Conservation (phyloP, 2,797 vertebrate genomes). For the Notolepis coatsorum region DNA sequence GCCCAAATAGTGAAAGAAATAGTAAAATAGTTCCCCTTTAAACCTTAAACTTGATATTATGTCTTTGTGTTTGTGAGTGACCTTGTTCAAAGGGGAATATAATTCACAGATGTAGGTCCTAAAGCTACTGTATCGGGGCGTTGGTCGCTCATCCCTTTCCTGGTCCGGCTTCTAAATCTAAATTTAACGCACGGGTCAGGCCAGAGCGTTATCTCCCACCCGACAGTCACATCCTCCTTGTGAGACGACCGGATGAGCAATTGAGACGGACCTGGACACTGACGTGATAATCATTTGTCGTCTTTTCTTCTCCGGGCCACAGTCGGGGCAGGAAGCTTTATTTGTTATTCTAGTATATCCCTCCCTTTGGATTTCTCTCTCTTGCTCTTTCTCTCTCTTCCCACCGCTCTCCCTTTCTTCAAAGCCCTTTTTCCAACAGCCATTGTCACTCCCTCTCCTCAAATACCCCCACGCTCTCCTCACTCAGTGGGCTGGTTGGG, state of each 20-base stretch:
- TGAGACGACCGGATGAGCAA: slow-evolving; percentile 51
- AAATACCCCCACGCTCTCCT: not conserved
- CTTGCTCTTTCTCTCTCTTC: slow-evolving; percentile 12
- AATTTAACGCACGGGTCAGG: slow-evolving; percentile 28
- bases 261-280: slow-evolving; percentile 18
- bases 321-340: slow-evolving; percentile 51
- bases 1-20: no score
- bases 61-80: not conserved
- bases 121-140: slow-evolving; percentile 33
- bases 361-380: slow-evolving; percentile 21
- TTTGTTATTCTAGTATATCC: slow-evolving; percentile 42
- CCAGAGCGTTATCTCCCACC: slow-evolving; percentile 46
- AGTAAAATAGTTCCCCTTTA: no score
- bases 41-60: not conserved
- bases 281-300: slow-evolving; percentile 22
- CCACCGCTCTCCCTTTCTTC: not conserved
- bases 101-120: slow-evolving; percentile 16
- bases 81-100: not conserved
- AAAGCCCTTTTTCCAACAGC: slow-evolving; percentile 23
- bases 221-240: slow-evolving; percentile 45
- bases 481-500: not conserved
- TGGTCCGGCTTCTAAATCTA: slow-evolving; percentile 66
- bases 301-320: slow-evolving; percentile 36
- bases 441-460: slow-evolving; percentile 11
- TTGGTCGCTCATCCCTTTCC: slow-evolving; percentile 68